phyloP scores from a whole-genome alignment of 2,888 invertebrate species.

The Sphaerophoria taeniata region DNA sequence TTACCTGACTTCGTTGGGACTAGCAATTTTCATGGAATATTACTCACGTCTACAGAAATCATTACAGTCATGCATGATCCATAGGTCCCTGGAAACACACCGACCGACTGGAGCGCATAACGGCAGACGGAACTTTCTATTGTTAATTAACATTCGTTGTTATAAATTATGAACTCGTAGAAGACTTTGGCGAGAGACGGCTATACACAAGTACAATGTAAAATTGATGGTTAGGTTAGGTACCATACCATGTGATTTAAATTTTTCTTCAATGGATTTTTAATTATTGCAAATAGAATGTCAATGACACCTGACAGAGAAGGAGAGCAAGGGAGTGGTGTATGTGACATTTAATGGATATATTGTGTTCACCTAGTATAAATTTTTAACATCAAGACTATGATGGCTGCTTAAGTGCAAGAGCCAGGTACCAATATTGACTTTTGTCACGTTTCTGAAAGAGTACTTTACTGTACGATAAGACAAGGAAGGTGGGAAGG shows the following conservation, averaged over 20 bases:
- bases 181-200: slow-evolving; percentile 25
- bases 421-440: too few species aligned
- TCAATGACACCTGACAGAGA: slow-evolving; percentile 46
- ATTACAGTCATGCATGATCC: background rate
- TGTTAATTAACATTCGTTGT: slow-evolving; percentile 69
- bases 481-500: too few species aligned
- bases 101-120: background rate
- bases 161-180: slow-evolving; percentile 63
- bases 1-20: slow-evolving; percentile 33
- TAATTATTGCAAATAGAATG: slow-evolving; percentile 53
- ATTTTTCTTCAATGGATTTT: slow-evolving; percentile 56
- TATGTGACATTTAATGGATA: background rate
- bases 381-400: too few species aligned
- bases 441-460: too few species aligned
- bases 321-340: background rate
- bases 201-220: background rate
- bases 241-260: slow-evolving; percentile 50
- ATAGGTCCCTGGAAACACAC: background rate
- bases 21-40: slow-evolving; percentile 41
- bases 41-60: slow-evolving; percentile 11
- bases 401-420: too few species aligned
- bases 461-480: too few species aligned
- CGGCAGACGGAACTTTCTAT: slow-evolving; percentile 20
- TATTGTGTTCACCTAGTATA: background rate
- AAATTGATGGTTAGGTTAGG: background rate